Evolutionary conservation across 2,113 vertebrate species (phyloP).

Genomic region (Albula glossodonta): DNA sequence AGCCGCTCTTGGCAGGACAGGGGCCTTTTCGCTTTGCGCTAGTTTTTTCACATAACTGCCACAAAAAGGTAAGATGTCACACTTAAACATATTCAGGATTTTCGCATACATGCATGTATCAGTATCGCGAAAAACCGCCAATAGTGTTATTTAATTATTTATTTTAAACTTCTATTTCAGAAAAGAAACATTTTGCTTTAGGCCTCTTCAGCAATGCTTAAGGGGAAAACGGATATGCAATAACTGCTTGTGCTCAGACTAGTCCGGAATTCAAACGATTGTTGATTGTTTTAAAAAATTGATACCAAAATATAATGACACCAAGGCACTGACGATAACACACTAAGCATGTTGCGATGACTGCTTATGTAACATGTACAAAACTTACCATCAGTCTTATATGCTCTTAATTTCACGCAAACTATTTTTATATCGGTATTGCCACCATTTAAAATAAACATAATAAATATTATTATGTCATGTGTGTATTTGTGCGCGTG

Average conservation of each 20-base stretch:
- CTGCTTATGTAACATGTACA: background rate
- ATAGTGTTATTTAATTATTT: background rate
- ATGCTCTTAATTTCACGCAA: background rate
- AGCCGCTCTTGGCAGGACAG: slow-evolving; percentile 47
- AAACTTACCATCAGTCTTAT: background rate
- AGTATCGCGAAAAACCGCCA: background rate
- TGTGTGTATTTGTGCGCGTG: background rate
- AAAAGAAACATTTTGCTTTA: background rate
- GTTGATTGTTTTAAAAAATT: background rate
- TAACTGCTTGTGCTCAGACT: background rate
- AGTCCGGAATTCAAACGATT: background rate
- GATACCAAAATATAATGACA: background rate
- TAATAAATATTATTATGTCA: background rate
- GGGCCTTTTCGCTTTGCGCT: slow-evolving; percentile 43
- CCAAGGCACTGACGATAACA: background rate
- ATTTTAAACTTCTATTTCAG: background rate
- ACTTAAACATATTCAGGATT: slow-evolving; percentile 32
- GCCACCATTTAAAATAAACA: background rate
- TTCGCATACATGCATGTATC: background rate
- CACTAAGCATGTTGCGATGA: background rate
- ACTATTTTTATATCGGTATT: background rate
- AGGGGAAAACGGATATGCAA: background rate
- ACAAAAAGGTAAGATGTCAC: slow-evolving; percentile 48
- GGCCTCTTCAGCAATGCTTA: background rate
- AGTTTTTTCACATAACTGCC: slow-evolving; percentile 34